A percentile compares a stretch with the other conserved stretches of the same genome.
phyloP scores from a whole-genome alignment of 2,113 vertebrate species.

The Ochotona princeps region DNA sequence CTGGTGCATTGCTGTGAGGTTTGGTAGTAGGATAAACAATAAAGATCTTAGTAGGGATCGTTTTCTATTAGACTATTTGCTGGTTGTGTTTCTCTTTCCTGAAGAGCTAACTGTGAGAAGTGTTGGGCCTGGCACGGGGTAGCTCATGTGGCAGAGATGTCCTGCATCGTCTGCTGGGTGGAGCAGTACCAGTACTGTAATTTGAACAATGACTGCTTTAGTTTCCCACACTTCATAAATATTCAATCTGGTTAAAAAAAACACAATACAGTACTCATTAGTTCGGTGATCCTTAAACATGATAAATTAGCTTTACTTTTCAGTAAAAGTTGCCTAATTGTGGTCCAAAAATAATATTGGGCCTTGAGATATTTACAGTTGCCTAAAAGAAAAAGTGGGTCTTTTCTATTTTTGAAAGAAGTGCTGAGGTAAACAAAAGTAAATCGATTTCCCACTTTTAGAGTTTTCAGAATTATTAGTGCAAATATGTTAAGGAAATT shows the following conservation, averaged over 20 bases:
- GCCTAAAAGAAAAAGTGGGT: background rate
- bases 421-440: background rate
- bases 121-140: background rate
- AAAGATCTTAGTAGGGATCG: background rate
- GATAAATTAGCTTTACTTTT: background rate
- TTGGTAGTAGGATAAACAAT: slow-evolving; percentile 14
- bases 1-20: background rate
- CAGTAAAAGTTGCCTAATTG: background rate
- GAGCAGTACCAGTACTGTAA: background rate
- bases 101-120: background rate
- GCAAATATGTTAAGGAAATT: background rate
- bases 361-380: slow-evolving; percentile 4
- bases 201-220: background rate
- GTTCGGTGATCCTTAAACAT: background rate
- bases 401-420: slow-evolving; percentile 20
- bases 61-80: background rate
- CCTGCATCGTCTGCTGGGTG: background rate
- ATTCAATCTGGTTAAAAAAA: background rate
- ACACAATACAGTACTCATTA: background rate
- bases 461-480: background rate
- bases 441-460: background rate
- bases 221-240: background rate
- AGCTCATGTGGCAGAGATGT: background rate
- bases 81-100: slow-evolving; percentile 24
- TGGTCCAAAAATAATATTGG: background rate